Base-by-base conservation (phyloP, 1,140 invertebrate genomes). In the Lordiphosa clarofinis region DNA sequence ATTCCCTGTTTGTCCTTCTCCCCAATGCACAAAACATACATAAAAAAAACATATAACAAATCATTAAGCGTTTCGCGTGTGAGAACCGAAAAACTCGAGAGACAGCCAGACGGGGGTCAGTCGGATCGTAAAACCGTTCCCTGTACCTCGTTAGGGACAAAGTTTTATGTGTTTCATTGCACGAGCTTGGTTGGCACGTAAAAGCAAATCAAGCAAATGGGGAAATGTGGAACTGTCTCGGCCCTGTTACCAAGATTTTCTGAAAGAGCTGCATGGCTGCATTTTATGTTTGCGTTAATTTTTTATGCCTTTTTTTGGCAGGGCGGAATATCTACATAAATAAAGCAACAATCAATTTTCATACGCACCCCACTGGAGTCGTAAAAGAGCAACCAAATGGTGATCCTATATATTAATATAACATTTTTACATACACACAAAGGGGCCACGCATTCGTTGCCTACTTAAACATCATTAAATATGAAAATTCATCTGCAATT, bases 401-500 rank as follows among this genome's bases (percentile, higher is more conserved):
- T 84, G 84, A 84, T 84, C 73, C 78, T 84, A 84, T 84, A 84
- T 70, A 84, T 84, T 84, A 78, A 73, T 78, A 84, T 84, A 84
- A 84, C 73, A 84, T 84, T 84, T 78, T 84, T 73, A 56, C 78
- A 82, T 56, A 50, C 65, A 8, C 3, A 6, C 12, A 4, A 7
- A 38, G 13, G 13, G 19, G 13, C 52, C 13, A n/a, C 7, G 21
- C 1, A 33, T 31, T 40, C 15, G 47, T 28, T 54, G 57, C 71
- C 63, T 72, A 82, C 78, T 81, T 82, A 84, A 81, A 68, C 68
- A 72, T 84, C 78, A 84, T 84, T 78, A 84, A 84, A 84, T 84
- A 84, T 84, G 78, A 84, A 84, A 84, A 84, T 84, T 84, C 78
- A 84, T 84, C 78, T 84, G 78, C 78, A 84, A 84, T 84, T 84